These are phyloP conservation scores for Psettodes erumei DNA, from an alignment of 2,113 vertebrate species.

Conservation along the genomic window DNA sequence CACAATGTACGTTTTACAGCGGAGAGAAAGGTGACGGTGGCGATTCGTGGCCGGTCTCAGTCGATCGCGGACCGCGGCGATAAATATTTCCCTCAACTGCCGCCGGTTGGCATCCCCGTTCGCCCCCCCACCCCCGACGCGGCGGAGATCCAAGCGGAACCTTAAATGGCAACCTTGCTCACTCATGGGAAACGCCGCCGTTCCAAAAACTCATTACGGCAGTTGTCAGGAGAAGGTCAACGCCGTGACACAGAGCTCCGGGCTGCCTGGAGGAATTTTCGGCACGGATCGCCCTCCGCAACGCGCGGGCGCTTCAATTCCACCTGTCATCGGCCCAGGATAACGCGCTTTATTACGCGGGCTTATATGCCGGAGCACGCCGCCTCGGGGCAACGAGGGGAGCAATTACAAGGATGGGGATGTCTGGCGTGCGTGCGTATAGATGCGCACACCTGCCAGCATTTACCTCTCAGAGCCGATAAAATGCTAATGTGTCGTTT, in stretches of 20 bases:
- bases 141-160: slow-evolving; percentile 51
- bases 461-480: slow-evolving; percentile 74
- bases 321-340: slow-evolving; percentile 80
- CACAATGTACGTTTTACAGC: no score
- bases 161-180: slow-evolving; percentile 52
- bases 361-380: slow-evolving; percentile 76
- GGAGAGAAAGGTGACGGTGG: no score
- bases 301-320: slow-evolving; percentile 74
- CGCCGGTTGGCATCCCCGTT: slow-evolving; percentile 29
- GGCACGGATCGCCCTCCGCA: slow-evolving; percentile 76
- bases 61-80: background rate
- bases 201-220: slow-evolving; percentile 79
- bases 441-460: slow-evolving; percentile 70
- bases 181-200: slow-evolving; percentile 69
- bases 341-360: slow-evolving; percentile 82
- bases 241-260: slow-evolving; percentile 62
- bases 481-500: slow-evolving; percentile 71
- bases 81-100: slow-evolving; percentile 8
- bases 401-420: slow-evolving; percentile 81
- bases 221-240: slow-evolving; percentile 80
- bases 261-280: slow-evolving; percentile 77
- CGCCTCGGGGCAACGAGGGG: slow-evolving; percentile 78
- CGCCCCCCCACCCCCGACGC: no score
- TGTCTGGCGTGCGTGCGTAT: slow-evolving; percentile 42
- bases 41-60: no score